A percentile compares a stretch with the other conserved stretches of the same genome.
phyloP scores from a whole-genome alignment of 2,888 invertebrate genomes.

The Leptura quadrifasciata region DNA sequence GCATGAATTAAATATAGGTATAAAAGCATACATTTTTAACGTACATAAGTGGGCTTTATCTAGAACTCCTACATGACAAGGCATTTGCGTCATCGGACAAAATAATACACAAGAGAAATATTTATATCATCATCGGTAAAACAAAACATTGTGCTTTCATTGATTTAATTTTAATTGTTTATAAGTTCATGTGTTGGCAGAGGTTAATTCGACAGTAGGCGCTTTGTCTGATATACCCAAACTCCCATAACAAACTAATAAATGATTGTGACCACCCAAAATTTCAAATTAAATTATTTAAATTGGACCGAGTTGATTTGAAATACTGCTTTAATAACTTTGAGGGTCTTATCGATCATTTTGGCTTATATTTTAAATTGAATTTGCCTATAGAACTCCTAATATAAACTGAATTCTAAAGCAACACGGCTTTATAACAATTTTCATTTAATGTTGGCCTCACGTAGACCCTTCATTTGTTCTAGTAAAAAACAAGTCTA shows the following conservation, averaged over 20 bases:
- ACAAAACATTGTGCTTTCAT: background rate
- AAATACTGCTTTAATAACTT: conserved; percentile 10
- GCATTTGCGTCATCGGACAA: background rate
- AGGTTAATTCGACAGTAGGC: background rate
- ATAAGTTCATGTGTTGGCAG: background rate
- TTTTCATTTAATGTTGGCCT: background rate
- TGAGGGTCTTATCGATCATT: conserved; percentile 15
- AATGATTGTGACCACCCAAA: background rate
- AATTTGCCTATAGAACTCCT: background rate
- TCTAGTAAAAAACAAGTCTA: background rate
- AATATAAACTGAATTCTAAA: conserved; percentile 1
- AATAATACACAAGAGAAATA: background rate
- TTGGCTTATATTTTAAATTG: conserved; percentile 9
- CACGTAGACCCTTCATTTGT: background rate
- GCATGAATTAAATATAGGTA: background rate
- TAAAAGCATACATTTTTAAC: background rate
- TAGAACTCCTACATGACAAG: background rate
- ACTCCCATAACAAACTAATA: background rate
- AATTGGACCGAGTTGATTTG: background rate
- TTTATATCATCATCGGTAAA: background rate
- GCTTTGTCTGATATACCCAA: background rate
- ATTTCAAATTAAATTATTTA: conserved; percentile 14
- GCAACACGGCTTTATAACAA: background rate
- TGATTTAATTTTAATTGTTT: background rate
- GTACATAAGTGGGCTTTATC: background rate